A percentile compares a stretch with the other conserved stretches of the same genome.
Evolutionary conservation across 2,797 vertebrate species (phyloP).

Genomic region (Allobates femoralis): DNA sequence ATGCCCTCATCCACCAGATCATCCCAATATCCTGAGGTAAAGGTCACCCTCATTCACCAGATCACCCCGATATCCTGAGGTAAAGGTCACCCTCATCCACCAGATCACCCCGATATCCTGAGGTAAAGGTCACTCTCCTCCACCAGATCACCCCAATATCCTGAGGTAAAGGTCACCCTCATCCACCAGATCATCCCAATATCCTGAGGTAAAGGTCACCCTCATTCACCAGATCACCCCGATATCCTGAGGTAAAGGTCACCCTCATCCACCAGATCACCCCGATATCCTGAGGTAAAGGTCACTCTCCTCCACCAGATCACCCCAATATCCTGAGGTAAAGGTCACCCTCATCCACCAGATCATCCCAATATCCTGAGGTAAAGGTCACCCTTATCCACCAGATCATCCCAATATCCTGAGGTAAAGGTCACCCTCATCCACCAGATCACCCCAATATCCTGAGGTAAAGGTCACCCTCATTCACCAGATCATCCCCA

Average conservation of each 20-base stretch:
- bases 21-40: neutral
- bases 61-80: neutral
- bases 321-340: neutral
- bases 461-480: slow-evolving; percentile 76
- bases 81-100: neutral
- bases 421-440: neutral
- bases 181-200: neutral
- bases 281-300: neutral
- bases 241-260: neutral
- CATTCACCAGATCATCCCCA: neutral
- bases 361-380: neutral
- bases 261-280: neutral
- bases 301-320: neutral
- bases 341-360: too few relatives aligned
- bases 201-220: neutral
- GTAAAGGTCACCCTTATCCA: neutral
- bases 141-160: neutral
- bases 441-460: slow-evolving; percentile 88
- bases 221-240: neutral
- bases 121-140: slow-evolving; percentile 69
- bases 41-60: neutral
- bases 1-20: neutral
- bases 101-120: slow-evolving; percentile 91
- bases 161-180: neutral
- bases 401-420: neutral